Evolutionary conservation across 1,140 invertebrate species (phyloP).

Genomic region (Danaus melanippus): DNA sequence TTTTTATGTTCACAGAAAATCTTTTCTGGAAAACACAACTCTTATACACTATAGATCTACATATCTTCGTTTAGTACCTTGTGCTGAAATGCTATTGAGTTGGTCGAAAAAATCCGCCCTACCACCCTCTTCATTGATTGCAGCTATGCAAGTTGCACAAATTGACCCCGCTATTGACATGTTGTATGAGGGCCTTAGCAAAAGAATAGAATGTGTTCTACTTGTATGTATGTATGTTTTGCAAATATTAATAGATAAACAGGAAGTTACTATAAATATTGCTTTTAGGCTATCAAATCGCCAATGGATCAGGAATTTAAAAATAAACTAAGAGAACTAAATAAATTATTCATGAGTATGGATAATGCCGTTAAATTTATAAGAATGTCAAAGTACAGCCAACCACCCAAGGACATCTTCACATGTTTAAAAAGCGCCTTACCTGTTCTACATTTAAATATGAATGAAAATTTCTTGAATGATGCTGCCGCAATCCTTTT

Average conservation of each 20-base stretch:
- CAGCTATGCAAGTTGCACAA: conserved; percentile 39
- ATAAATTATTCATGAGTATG: conserved; percentile 65
- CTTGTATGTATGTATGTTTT: conserved; percentile 27
- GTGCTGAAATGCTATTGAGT: conserved; percentile 31
- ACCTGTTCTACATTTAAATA: conserved; percentile 67
- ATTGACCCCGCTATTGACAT: conserved; percentile 48
- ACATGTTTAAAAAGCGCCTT: conserved; percentile 55
- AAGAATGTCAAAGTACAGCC: conserved; percentile 40
- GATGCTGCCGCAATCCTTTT: conserved; percentile 56
- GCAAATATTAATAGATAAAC: too few species aligned
- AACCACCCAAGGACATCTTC: conserved; percentile 43
- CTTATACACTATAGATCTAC: conserved; percentile 32
- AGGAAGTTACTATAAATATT: background rate
- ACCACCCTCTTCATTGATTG: conserved; percentile 38
- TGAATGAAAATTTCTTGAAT: conserved; percentile 56
- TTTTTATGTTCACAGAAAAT: conserved; percentile 32
- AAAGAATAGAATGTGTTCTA: conserved; percentile 30
- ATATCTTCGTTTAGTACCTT: conserved; percentile 39
- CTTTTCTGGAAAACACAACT: conserved; percentile 34
- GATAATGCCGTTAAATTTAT: conserved; percentile 60
- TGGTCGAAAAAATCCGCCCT: conserved; percentile 44
- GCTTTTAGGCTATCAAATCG: conserved; percentile 41
- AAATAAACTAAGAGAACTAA: conserved; percentile 63
- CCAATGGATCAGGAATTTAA: conserved; percentile 51
- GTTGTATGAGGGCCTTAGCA: conserved; percentile 40